Conservation (phyloP, 2,797 vertebrate genomes). For the Vireo griseus region DNA sequence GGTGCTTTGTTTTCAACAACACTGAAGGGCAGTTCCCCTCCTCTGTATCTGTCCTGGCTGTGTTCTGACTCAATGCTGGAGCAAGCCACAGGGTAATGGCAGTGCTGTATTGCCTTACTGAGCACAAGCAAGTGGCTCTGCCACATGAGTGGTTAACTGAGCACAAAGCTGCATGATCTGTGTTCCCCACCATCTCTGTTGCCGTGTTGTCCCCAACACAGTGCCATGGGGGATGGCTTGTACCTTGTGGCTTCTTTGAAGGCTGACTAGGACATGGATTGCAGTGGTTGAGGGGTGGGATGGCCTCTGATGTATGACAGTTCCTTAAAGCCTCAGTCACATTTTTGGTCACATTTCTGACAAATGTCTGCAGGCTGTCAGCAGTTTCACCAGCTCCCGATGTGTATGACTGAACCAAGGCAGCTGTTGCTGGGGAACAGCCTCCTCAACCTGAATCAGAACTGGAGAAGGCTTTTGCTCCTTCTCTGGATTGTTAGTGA, state of each 20-base stretch:
- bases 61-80: fast-evolving
- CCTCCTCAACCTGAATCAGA: not conserved
- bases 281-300: not conserved
- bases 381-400: not conserved
- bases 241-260: not conserved
- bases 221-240: fast-evolving
- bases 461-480: not conserved
- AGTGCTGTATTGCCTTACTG: fast-evolving
- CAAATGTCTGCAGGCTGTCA: not conserved
- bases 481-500: not conserved
- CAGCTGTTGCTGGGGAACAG: not conserved
- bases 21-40: not conserved
- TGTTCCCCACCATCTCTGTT: fast-evolving
- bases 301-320: not conserved
- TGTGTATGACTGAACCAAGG: fast-evolving
- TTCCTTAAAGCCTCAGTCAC: not conserved
- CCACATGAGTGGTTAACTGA: not conserved
- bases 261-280: not conserved
- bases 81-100: not conserved
- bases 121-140: not conserved
- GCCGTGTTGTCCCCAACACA: no score
- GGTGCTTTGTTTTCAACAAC: not conserved
- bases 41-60: not conserved
- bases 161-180: not conserved
- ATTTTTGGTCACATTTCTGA: not conserved